Percentiles rank a stretch among this genome's conserved stretches.
These are phyloP conservation scores for Chloroclysta siterata DNA, from an alignment of 2,888 invertebrate species.

Conservation along the genomic window DNA sequence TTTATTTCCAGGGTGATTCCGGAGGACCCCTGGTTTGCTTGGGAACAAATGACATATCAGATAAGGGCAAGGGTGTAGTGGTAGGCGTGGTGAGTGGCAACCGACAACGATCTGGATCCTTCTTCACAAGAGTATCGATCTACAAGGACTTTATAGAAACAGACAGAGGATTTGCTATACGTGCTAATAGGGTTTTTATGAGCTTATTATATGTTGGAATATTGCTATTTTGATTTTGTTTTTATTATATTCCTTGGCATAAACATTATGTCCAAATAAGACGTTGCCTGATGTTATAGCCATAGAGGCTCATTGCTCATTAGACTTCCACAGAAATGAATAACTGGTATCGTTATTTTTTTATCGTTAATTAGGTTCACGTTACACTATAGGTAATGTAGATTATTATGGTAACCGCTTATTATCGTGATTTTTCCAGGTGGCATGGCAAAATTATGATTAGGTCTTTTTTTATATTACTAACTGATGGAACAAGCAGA, in stretches of 20 bases:
- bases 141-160: slow-evolving; percentile 33
- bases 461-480: too few relatives aligned
- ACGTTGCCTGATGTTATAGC: too few relatives aligned
- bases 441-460: too few relatives aligned
- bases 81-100: slow-evolving; percentile 49
- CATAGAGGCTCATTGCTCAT: too few relatives aligned
- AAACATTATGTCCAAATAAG: too few relatives aligned
- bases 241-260: slow-evolving; percentile 22
- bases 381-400: too few relatives aligned
- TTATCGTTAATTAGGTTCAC: too few relatives aligned
- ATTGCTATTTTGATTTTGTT: slow-evolving; percentile 57
- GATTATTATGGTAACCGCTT: too few relatives aligned
- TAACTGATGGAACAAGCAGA: too few relatives aligned
- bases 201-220: slow-evolving; percentile 46
- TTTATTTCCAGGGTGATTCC: slow-evolving; percentile 62
- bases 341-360: too few relatives aligned
- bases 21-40: slow-evolving; percentile 68
- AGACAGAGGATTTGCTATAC: not conserved
- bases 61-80: slow-evolving; percentile 50
- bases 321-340: too few relatives aligned
- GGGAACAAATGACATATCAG: slow-evolving; percentile 52
- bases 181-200: slow-evolving; percentile 14
- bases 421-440: too few relatives aligned
- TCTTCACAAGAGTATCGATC: slow-evolving; percentile 54
- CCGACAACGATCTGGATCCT: slow-evolving; percentile 18